Evolutionary conservation across 2,797 vertebrate genomes (phyloP).

Genomic region (Tapirus indicus): DNA sequence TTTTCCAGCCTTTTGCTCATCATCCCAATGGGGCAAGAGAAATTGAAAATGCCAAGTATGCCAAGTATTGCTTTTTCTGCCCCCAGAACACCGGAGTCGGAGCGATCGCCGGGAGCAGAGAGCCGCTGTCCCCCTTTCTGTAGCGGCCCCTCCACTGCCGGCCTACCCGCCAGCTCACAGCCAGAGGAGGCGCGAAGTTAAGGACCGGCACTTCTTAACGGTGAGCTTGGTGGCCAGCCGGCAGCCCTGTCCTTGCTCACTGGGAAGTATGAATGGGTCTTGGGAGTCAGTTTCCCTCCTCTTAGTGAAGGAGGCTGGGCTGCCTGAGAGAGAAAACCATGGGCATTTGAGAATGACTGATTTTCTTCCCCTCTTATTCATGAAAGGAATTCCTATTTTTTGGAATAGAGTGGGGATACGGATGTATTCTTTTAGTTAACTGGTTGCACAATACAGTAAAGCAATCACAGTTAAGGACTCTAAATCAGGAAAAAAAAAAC

Average conservation of each 20-base stretch:
- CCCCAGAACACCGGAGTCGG: constrained; percentile 92
- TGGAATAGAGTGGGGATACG: background rate
- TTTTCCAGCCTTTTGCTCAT: constrained; percentile 1
- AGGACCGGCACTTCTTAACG: constrained; percentile 88
- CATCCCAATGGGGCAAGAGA: background rate
- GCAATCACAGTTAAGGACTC: background rate
- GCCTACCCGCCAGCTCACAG: constrained; percentile 89
- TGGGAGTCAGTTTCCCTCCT: background rate
- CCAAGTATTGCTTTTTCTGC: constrained; percentile 70
- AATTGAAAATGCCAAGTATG: background rate
- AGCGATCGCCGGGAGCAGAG: constrained; percentile 92
- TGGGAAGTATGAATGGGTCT: background rate
- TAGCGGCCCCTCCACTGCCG: constrained; percentile 92
- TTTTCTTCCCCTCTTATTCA: background rate
- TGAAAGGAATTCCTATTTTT: background rate
- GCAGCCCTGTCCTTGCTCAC: background rate
- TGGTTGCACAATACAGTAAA: background rate
- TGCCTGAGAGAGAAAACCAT: background rate
- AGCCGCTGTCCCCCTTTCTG: constrained; percentile 89
- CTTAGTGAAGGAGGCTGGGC: background rate
- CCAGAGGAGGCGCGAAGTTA: constrained; percentile 92
- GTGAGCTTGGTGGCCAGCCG: constrained; percentile 87
- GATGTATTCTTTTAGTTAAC: background rate
- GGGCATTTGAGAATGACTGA: background rate
- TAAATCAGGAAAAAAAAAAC: background rate